Evolutionary conservation across 1,140 invertebrate species (phyloP), one percentile per base, ranked within the genome.

Genomic region (Plodia interpunctella): DNA sequence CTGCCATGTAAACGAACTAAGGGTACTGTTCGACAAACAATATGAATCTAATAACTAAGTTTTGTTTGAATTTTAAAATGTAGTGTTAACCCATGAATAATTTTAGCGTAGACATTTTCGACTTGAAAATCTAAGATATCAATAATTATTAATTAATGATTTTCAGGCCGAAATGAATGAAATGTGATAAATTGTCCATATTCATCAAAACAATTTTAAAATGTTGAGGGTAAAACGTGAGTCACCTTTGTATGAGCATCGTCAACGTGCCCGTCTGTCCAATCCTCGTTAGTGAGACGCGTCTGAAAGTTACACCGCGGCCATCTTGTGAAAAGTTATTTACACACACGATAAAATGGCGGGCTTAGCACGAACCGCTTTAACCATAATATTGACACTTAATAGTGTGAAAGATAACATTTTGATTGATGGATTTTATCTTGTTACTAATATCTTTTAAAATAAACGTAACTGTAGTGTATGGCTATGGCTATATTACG

Each of bases 231-330:
- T 77, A 78, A 77, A 73, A 78, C 62, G 63, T 72, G 69, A 80
- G 61, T 88, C 83, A 88, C 86, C 86, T 88, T 88, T 59, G 83
- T 84, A 71, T 86, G 78, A 74, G 75, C 76, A 80, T 87, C 86
- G 75, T 87, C 86, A 80, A 65, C 78, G 62, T 72, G 76, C 69
- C 80, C 80, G 71, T 82, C 81, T 60, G 78, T 77, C 80, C 82
- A 84, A 74, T 80, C 85, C 57, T 70, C 82, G 76, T 86, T 86
- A 87, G 80, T 80, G 79, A 72, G 71, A 67, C 69, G 62, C 63
- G 67, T 78, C 86, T 86, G 80, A 55, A 83, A 84, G 66, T 68
- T 65, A 72, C 68, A 71, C 62, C 71, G 70, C 79, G 70, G 74
- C 75, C 80, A 80, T 79, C 72, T 83, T 87, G 76, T 78, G 75